These are phyloP conservation scores for Caenorhabditis briggsae DNA, from an alignment of 1,140 invertebrate species.

Conservation along the genomic window DNA sequence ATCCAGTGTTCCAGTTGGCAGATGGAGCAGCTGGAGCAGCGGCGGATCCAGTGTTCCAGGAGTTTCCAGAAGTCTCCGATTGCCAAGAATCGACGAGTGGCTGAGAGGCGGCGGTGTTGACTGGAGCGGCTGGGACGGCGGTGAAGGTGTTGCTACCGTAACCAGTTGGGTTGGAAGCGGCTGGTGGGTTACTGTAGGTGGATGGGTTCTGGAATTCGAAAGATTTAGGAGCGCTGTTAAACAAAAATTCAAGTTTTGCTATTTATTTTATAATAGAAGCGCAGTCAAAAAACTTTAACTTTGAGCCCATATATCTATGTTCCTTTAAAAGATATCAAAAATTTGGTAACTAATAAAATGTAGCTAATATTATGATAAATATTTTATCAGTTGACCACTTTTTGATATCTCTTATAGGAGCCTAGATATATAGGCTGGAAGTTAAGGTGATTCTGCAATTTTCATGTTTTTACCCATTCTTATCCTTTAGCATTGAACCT, in stretches of 20 bases:
- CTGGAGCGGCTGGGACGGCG: not conserved
- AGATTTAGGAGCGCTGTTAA: not conserved
- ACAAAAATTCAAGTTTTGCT: not conserved
- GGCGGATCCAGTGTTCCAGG: not conserved
- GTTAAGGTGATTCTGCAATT: too few species aligned
- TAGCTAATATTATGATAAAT: too few species aligned
- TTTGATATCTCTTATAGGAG: too few species aligned
- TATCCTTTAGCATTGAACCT: too few species aligned
- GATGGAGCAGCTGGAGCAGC: not conserved
- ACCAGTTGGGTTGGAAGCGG: not conserved
- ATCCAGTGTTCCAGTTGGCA: not conserved
- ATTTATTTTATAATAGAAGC: too few species aligned
- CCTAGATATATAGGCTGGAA: too few species aligned
- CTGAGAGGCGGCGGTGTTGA: not conserved
- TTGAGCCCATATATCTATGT: too few species aligned
- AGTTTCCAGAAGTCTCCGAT: not conserved
- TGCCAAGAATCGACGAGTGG: conserved; percentile 30
- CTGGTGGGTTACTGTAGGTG: not conserved
- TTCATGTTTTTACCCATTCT: too few species aligned
- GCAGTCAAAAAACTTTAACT: too few species aligned
- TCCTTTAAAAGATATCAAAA: too few species aligned
- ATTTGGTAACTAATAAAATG: too few species aligned
- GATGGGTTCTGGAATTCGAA: not conserved
- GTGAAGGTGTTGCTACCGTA: not conserved
- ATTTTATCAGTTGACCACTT: too few species aligned